A percentile compares a stretch with the other conserved stretches of the same genome.
These are phyloP conservation scores for Dioctria rufipes DNA, from an alignment of 2,888 invertebrate species.

Conservation along the genomic window DNA sequence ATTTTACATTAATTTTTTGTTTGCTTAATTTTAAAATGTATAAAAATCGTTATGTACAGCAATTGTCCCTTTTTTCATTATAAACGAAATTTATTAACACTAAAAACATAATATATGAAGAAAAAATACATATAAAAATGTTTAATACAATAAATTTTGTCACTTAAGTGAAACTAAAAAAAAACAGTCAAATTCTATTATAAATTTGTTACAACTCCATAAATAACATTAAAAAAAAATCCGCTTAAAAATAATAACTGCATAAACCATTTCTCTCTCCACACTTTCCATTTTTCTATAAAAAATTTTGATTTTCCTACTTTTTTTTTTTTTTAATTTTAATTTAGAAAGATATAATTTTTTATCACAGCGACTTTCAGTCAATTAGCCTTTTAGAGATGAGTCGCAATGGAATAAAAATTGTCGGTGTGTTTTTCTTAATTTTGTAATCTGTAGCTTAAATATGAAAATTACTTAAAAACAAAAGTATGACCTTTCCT, in stretches of 20 bases:
- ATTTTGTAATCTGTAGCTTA: too few relatives aligned
- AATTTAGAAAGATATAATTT: slow-evolving; percentile 49
- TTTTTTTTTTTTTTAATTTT: slow-evolving; percentile 51
- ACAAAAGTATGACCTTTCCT: not conserved
- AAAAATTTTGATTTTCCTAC: slow-evolving; percentile 48
- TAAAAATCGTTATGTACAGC: slow-evolving; percentile 45
- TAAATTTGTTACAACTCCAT: slow-evolving; percentile 30
- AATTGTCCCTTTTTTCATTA: slow-evolving; percentile 34
- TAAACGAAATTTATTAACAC: slow-evolving; percentile 32
- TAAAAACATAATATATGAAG: slow-evolving; percentile 24
- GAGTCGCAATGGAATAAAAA: slow-evolving; percentile 6
- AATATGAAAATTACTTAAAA: too few relatives aligned
- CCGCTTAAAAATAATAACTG: slow-evolving; percentile 23
- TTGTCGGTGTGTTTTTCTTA: too few relatives aligned
- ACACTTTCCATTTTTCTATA: slow-evolving; percentile 44
- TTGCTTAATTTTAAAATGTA: slow-evolving; percentile 49
- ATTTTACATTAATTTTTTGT: slow-evolving; percentile 18
- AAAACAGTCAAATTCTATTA: slow-evolving; percentile 10
- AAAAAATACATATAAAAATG: slow-evolving; percentile 19
- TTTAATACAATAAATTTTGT: slow-evolving; percentile 22
- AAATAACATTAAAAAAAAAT: slow-evolving; percentile 37
- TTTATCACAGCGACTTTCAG: slow-evolving; percentile 58
- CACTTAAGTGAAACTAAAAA: slow-evolving; percentile 5
- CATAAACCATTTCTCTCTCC: slow-evolving; percentile 24
- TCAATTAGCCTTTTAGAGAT: slow-evolving; percentile 53